Percentiles rank a stretch among this genome's conserved stretches.
Conservation (phyloP, 2,888 invertebrate genomes). For the Pantelozetes paolii region DNA sequence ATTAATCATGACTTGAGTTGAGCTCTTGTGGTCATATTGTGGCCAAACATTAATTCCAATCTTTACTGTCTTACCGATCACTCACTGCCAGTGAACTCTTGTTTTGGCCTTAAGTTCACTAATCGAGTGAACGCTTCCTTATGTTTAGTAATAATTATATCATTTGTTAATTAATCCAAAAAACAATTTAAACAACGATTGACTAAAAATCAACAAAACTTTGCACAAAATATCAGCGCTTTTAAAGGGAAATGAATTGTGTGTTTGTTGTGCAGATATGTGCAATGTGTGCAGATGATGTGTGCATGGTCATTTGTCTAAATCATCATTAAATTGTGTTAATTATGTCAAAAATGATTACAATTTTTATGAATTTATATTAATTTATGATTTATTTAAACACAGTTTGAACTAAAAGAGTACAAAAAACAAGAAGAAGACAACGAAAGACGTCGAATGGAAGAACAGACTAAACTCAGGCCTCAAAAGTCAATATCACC, state of each 20-base stretch:
- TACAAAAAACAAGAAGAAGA: conserved; percentile 62
- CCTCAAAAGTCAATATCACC: conserved; percentile 59
- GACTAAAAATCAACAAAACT: neutral
- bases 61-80: no score
- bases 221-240: conserved; percentile 19
- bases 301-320: no score
- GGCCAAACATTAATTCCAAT: neutral
- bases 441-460: conserved; percentile 63
- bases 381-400: conserved; percentile 21
- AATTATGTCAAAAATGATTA: no score
- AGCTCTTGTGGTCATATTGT: conserved; percentile 12
- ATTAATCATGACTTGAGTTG: conserved; percentile 24
- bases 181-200: neutral
- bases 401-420: conserved; percentile 92
- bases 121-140: neutral
- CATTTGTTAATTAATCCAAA: neutral
- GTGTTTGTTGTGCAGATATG: no score
- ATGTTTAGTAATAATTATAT: neutral
- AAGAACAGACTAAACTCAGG: conserved; percentile 74
- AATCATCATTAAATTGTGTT: no score
- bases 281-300: no score
- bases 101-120: neutral
- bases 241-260: neutral
- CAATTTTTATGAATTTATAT: conserved; percentile 3
- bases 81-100: neutral